Conservation (phyloP, 2,797 vertebrate genomes). For the Spinus olivaceus region DNA sequence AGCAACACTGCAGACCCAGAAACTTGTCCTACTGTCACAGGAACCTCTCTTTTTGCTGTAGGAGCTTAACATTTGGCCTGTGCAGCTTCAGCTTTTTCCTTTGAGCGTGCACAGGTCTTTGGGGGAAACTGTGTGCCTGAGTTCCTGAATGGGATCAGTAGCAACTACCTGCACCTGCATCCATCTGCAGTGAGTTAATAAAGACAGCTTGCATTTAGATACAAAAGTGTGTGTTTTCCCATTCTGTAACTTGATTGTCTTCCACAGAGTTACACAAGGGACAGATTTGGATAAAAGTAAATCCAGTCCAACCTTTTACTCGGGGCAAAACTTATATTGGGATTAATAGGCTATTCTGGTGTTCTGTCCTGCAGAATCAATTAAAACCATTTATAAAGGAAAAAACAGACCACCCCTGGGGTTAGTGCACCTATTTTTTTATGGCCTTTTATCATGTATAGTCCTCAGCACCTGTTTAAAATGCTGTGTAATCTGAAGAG, state of each 20-base stretch:
- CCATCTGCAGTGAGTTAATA: slow-evolving; percentile 35
- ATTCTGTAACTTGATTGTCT: slow-evolving; percentile 27
- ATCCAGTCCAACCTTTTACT: slow-evolving; percentile 25
- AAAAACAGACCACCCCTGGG: neutral
- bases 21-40: neutral
- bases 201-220: neutral
- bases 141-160: neutral
- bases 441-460: neutral
- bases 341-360: neutral
- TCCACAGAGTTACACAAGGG: slow-evolving; percentile 22
- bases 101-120: neutral
- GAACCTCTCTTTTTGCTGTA: neutral
- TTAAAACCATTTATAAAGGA: neutral
- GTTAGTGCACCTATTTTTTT: neutral
- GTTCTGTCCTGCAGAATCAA: slow-evolving; percentile 20
- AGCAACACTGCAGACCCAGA: neutral
- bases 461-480: neutral
- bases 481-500: neutral
- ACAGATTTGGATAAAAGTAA: slow-evolving; percentile 1
- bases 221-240: neutral
- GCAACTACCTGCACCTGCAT: slow-evolving; percentile 21
- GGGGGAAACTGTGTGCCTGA: neutral
- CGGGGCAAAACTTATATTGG: neutral
- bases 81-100: neutral
- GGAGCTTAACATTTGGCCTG: neutral